Conservation (phyloP, 1,140 invertebrate genomes). For the Acromyrmex echinatior region DNA sequence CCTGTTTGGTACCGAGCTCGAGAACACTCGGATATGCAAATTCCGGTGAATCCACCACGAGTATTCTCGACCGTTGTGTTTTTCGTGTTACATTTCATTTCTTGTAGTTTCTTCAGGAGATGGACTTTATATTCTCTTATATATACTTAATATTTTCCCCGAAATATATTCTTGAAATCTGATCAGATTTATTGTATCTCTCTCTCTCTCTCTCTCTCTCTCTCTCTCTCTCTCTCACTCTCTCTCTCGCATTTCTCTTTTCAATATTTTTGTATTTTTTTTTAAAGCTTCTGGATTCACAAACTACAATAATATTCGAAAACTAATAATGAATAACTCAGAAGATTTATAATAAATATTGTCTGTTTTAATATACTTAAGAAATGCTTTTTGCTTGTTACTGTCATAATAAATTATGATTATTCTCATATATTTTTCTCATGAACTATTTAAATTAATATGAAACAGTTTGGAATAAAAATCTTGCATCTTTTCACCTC, state of each 20-base stretch:
- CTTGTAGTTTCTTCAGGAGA: not conserved
- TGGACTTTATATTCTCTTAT: constrained; percentile 13
- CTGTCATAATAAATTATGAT: not conserved
- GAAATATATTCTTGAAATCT: not conserved
- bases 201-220: not conserved
- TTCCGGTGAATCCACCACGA: constrained; percentile 13
- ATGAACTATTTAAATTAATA: not conserved
- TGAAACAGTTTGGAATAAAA: not conserved
- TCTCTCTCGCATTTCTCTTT: not conserved
- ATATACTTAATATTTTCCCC: not conserved
- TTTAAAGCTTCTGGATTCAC: not conserved
- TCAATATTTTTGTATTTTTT: not conserved
- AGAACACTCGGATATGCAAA: constrained; percentile 40
- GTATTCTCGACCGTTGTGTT: not conserved
- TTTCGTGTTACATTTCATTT: constrained; percentile 18
- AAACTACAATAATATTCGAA: not conserved
- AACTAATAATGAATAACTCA: not conserved
- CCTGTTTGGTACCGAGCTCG: not conserved
- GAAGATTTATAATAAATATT: not conserved
- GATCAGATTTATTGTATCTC: not conserved
- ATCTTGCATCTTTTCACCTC: not conserved
- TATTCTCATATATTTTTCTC: not conserved
- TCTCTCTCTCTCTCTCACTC: too few species aligned
- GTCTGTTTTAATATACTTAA: not conserved
- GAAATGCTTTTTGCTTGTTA: not conserved